Base-by-base conservation (phyloP, 2,797 vertebrate species). In the Sphenodon punctatus region DNA sequence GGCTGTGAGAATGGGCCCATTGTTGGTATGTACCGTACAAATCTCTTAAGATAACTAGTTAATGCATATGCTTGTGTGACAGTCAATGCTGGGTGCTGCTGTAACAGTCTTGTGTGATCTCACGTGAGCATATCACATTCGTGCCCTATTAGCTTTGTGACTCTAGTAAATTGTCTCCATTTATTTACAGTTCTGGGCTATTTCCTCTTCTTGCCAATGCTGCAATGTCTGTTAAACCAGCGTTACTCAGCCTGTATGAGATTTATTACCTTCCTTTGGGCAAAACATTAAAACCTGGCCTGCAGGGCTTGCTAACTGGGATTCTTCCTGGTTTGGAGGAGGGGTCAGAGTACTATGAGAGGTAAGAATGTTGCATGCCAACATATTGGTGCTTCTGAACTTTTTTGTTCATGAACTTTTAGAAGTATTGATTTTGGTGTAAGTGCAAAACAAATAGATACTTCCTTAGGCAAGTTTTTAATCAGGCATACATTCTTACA, bases 151-250 rank as follows among this genome's bases (percentile, higher is more conserved):
- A 70, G 23, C 53, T 84, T 85, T 27, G 22, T 79, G 16, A 38
- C 55, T 74, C 27, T 42, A 2, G 2, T 10, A 6, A 11, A 16
- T 36, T 59, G 55, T 65, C 17, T 34, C 27, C 64, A 76, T 14
- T 69, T 93, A 80, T 81, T 83, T 46, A 87, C 82, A 99, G 99
- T 93, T 98, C 99, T 27, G 99, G 99, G 55, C 96, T 99, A 66
- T 99, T 99, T 94, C 99, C 99, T 86, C 97, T 99, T 88, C 98
- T 99, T 91, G 98, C 98, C 93, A 99, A 99, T 91, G 98, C 99
- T 53, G 98, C 99, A 41, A 99, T 99, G 99, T 99, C 99, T 83
- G 99, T 99, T 83, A 99, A 99, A 93, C 99, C 99, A 75, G 97
- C 96, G 4, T 95, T 99, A 87, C 90, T 99, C 83, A 97, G 98